Conservation (phyloP, 2,888 invertebrate genomes). For the Nyleta sp. region DNA sequence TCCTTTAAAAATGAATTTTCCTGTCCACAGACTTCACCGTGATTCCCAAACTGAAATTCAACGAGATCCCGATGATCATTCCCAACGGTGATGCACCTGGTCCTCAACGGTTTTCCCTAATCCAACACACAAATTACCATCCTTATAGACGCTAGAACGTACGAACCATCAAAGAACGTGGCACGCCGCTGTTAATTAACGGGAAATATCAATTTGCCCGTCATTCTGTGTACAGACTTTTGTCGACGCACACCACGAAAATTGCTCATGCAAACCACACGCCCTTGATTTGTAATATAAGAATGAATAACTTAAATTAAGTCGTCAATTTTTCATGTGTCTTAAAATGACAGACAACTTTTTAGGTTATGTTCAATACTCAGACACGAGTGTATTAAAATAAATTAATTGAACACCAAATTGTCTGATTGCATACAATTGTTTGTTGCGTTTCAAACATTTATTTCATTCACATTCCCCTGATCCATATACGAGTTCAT, state of each 20-base stretch:
- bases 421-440: too few relatives aligned
- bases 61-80: conserved; percentile 75
- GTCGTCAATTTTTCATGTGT: too few relatives aligned
- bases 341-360: too few relatives aligned
- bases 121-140: conserved; percentile 83
- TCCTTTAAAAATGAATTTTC: too few relatives aligned
- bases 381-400: too few relatives aligned
- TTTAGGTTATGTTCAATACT: too few relatives aligned
- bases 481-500: too few relatives aligned
- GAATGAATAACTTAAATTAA: too few relatives aligned
- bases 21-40: conserved; percentile 73
- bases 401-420: too few relatives aligned
- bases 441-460: too few relatives aligned
- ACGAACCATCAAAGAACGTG: conserved; percentile 5
- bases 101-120: conserved; percentile 83
- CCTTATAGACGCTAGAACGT: conserved; percentile 82
- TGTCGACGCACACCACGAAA: conserved; percentile 3
- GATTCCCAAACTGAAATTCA: conserved; percentile 77
- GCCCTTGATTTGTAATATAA: conserved; percentile 26
- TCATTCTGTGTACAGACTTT: conserved; percentile 3
- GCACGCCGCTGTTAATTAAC: conserved; percentile 9
- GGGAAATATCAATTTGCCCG: conserved; percentile 1
- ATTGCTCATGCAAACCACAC: conserved; percentile 11
- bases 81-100: conserved; percentile 81
- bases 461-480: too few relatives aligned